Conservation (phyloP, 2,113 vertebrate species). For the Lamprologus lemairii region DNA sequence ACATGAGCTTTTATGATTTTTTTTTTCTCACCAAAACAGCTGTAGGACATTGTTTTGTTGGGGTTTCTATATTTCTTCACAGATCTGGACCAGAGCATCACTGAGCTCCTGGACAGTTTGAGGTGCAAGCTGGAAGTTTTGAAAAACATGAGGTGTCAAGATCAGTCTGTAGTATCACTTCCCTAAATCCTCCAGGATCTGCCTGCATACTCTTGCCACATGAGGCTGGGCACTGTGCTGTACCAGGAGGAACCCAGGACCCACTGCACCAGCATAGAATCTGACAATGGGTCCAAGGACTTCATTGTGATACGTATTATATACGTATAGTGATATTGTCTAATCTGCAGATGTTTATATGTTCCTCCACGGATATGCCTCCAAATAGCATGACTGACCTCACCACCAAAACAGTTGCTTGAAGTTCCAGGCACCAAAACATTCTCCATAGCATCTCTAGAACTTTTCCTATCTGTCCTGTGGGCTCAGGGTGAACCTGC, state of each 20-base stretch:
- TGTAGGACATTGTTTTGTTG: neutral
- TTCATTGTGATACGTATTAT: neutral
- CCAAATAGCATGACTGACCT: neutral
- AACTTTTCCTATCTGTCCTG: neutral
- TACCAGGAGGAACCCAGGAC: neutral
- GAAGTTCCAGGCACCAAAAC: neutral
- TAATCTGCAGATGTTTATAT: neutral
- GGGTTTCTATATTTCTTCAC: neutral
- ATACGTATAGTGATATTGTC: too few relatives aligned
- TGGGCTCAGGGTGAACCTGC: neutral
- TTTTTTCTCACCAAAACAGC: neutral
- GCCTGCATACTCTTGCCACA: neutral
- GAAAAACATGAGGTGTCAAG: neutral
- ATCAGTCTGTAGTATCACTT: neutral
- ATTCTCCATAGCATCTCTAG: rapidly evolving
- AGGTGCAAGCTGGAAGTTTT: neutral
- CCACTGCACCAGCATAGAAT: neutral
- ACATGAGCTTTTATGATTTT: neutral
- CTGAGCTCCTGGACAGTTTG: neutral
- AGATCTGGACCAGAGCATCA: neutral
- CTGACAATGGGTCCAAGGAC: neutral
- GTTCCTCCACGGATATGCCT: neutral
- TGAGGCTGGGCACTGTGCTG: neutral
- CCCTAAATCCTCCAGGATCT: neutral
- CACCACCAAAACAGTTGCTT: neutral